These are phyloP conservation scores for Caenorhabditis briggsae DNA, from an alignment of 1,140 invertebrate species.

Conservation along the genomic window DNA sequence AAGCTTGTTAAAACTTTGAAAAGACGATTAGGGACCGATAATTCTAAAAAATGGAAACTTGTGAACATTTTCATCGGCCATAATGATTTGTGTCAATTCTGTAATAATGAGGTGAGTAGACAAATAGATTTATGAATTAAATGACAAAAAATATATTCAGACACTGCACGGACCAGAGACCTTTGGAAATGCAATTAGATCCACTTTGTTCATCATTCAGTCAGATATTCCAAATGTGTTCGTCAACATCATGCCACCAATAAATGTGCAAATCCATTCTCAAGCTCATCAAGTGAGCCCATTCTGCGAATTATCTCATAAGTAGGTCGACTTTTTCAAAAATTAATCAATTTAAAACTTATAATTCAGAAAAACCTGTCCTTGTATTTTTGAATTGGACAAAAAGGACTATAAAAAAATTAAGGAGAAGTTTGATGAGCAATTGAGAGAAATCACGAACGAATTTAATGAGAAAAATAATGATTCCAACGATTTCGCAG, in stretches of 20 bases:
- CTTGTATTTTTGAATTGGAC: conserved; percentile 44
- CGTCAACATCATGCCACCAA: conserved; percentile 55
- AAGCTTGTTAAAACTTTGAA: conserved; percentile 2
- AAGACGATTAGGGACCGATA: not conserved
- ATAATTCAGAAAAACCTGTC: conserved; percentile 41
- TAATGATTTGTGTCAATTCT: conserved; percentile 53
- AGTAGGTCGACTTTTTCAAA: not conserved
- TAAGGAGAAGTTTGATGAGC: conserved; percentile 35
- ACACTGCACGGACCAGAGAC: conserved; percentile 10
- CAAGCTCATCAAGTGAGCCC: conserved; percentile 41
- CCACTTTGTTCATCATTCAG: conserved; percentile 2
- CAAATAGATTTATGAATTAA: no score
- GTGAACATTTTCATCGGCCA: conserved; percentile 56
- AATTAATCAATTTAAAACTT: not conserved
- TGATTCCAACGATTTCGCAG: conserved; percentile 10
- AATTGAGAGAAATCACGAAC: not conserved
- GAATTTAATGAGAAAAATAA: conserved; percentile 9
- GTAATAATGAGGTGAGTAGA: conserved; percentile 37
- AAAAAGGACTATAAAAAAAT: conserved; percentile 2
- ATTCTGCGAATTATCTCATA: conserved; percentile 46
- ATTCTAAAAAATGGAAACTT: conserved; percentile 40
- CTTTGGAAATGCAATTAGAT: not conserved
- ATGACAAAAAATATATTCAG: conserved; percentile 2
- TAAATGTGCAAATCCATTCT: conserved; percentile 37
- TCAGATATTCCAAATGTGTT: conserved; percentile 15